A percentile compares a stretch with the other conserved stretches of the same genome.
Evolutionary conservation across 2,113 vertebrate genomes (phyloP).

Genomic region (Daphoenositta chrysoptera): DNA sequence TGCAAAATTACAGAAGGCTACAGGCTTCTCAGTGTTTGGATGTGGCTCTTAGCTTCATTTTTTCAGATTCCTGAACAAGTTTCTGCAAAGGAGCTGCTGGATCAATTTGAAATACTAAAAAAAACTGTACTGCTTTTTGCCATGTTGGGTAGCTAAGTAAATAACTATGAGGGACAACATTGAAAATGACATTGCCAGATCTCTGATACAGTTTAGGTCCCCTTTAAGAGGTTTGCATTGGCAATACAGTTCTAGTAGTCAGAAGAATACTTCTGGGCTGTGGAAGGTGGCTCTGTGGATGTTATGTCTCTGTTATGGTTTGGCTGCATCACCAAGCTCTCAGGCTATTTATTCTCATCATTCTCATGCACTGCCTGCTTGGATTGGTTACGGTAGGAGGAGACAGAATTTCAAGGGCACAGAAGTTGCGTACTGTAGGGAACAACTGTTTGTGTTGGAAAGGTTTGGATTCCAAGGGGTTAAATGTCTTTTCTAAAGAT

Average conservation of each 20-base stretch:
- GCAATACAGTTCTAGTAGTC: not conserved
- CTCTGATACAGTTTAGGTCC: not conserved
- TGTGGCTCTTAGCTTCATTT: not conserved
- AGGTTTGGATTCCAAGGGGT: not conserved
- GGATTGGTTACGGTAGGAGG: fast-evolving
- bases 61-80: not conserved
- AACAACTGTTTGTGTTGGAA: not conserved
- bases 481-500: not conserved
- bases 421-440: not conserved
- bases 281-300: not conserved
- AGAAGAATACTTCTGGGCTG: not conserved
- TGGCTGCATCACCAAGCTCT: not conserved
- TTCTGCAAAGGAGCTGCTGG: not conserved
- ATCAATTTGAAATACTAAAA: not conserved
- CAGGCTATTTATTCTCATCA: not conserved
- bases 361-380: not conserved
- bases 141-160: not conserved
- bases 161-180: not conserved
- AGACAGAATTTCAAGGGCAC: not conserved
- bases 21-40: not conserved
- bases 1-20: not conserved
- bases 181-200: not conserved
- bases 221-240: not conserved
- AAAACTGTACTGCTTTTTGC: not conserved
- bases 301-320: not conserved